Conservation (phyloP, 2,888 invertebrate genomes). For the Pelosia muscerda region DNA sequence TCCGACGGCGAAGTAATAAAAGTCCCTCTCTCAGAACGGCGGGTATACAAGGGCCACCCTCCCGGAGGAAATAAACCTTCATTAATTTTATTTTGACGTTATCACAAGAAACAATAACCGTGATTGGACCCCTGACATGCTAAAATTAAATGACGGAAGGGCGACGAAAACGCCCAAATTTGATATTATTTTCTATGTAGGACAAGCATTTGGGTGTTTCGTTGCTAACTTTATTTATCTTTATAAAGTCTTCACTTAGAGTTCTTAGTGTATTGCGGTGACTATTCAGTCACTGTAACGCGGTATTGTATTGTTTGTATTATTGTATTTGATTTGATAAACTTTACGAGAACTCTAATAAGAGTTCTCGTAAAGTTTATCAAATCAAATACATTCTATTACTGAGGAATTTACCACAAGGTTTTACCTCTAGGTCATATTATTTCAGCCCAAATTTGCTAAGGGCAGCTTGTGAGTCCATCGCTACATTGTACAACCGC, state of each 20-base stretch:
- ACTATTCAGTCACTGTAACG: background rate
- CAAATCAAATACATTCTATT: too few relatives aligned
- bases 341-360: too few relatives aligned
- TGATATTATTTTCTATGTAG: conserved; percentile 23
- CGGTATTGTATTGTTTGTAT: too few relatives aligned
- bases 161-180: conserved; percentile 31
- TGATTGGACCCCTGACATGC: conserved; percentile 45
- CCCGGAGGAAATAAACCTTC: conserved; percentile 31
- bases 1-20: conserved; percentile 13
- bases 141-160: conserved; percentile 44
- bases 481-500: background rate
- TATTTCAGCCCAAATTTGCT: too few relatives aligned
- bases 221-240: background rate
- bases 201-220: background rate
- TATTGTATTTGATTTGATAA: too few relatives aligned
- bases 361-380: too few relatives aligned
- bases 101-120: conserved; percentile 53
- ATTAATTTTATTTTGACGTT: conserved; percentile 57
- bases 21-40: conserved; percentile 12
- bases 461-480: background rate
- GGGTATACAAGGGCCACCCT: conserved; percentile 20
- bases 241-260: background rate
- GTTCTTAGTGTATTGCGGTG: background rate
- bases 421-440: too few relatives aligned
- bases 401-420: too few relatives aligned